Conservation (phyloP, 2,797 vertebrate genomes). For the Cottoperca gobio region DNA sequence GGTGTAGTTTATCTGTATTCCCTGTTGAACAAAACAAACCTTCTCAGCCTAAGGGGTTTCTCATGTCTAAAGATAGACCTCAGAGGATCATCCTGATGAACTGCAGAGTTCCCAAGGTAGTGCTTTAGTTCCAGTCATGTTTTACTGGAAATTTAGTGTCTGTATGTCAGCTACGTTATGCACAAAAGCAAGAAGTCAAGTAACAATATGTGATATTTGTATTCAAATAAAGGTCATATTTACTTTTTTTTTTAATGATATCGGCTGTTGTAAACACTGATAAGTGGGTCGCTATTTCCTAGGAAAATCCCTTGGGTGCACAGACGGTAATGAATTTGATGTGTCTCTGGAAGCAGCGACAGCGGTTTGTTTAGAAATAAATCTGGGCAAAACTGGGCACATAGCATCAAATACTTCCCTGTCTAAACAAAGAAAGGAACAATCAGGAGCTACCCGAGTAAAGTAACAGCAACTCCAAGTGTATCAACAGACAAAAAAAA, state of each 20-base stretch:
- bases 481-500: neutral
- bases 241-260: constrained; percentile 20
- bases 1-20: constrained; percentile 63
- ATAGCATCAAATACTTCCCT: neutral
- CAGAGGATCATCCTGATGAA: constrained; percentile 61
- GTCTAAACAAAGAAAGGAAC: constrained; percentile 14
- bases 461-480: neutral
- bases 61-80: constrained; percentile 72
- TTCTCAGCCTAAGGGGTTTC: constrained; percentile 62
- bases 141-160: constrained; percentile 35
- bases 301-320: constrained; percentile 31
- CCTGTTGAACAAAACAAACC: constrained; percentile 75
- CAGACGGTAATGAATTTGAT: constrained; percentile 51
- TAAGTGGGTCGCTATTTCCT: constrained; percentile 43
- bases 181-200: constrained; percentile 20
- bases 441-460: neutral
- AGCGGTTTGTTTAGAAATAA: constrained; percentile 45
- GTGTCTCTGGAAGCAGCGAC: constrained; percentile 28
- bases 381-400: constrained; percentile 32
- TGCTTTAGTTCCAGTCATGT: constrained; percentile 30
- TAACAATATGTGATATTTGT: constrained; percentile 24
- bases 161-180: constrained; percentile 14
- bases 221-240: constrained; percentile 31
- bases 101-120: constrained; percentile 53
- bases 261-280: constrained; percentile 52